Base-by-base conservation (phyloP, 2,888 invertebrate species). In the Hanleya hanleyi region DNA sequence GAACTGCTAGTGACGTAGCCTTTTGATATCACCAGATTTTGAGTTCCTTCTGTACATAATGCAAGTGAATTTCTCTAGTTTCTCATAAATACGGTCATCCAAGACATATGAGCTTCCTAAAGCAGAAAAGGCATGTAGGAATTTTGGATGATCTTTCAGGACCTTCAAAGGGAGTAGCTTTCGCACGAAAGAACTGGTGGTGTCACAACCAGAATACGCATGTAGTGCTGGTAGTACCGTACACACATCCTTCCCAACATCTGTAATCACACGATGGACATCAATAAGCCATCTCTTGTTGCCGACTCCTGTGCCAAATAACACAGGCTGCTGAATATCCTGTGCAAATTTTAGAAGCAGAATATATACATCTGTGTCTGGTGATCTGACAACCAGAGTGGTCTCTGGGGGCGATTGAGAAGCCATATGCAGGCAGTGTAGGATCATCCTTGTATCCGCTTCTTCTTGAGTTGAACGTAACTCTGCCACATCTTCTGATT, bases 351-450 rank as follows among this genome's bases (percentile, higher is more conserved):
- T 71, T 2, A 64, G 1, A 0, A 76, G 69, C 6, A 77, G 64
- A 15, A 78, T 57, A 1, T 75, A 26, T 0, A 78, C 73, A 70
- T 64, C 78, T 18, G 76, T 77, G 36, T 76, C 73, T 26, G 77
- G 76, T 6, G 77, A 75, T 49, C 74, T 29, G 1, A 77, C 75
- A 29, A 75, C 50, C 4, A 79, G 67, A 7, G 41, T 61, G 35
- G n/a, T 64, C 6, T 33, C 47, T 6, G 38, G 33, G 29, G 50
- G 49, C 15, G 26, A 18, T 7, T 65, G 64, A 33, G 32, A 15
- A 29, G 50, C 47, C 29, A 41, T n/a, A 33, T 62, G 64, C 6
- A 62, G 64, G 18, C 64, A 62, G 18, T 62, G 32, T n/a, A 62
- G 35, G 29, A 62, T 29, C 9, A 62, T 62, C 6, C 64, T 7